Percentiles rank a stretch among this genome's conserved stretches.
phyloP scores from a whole-genome alignment of 2,888 invertebrate genomes.

The Drosophila nigritarsus region DNA sequence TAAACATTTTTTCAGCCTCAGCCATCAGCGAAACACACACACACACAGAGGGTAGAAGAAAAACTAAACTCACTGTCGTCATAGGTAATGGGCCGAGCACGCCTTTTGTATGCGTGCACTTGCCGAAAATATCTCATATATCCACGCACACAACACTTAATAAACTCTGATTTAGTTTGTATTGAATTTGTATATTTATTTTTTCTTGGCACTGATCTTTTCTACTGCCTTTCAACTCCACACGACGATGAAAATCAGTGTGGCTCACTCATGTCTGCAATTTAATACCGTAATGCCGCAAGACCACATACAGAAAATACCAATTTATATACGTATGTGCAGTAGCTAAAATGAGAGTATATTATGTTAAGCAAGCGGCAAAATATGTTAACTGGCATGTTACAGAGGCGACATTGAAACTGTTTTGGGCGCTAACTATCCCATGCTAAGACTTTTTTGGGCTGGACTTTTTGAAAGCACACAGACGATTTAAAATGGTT shows the following conservation, averaged over 20 bases:
- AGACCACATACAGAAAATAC: conserved; percentile 45
- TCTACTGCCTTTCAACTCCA: conserved; percentile 67
- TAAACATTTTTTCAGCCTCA: conserved; percentile 72
- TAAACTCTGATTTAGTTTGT: conserved; percentile 46
- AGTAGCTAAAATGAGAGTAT: conserved; percentile 5
- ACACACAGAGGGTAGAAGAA: conserved; percentile 56
- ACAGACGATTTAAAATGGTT: background rate
- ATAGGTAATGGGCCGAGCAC: conserved; percentile 69
- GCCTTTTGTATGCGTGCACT: conserved; percentile 54
- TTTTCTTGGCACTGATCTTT: conserved; percentile 60
- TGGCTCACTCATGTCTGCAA: conserved; percentile 19
- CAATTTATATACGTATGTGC: background rate
- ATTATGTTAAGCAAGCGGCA: conserved; percentile 10
- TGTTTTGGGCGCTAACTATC: background rate
- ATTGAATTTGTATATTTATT: conserved; percentile 54
- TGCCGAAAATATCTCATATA: conserved; percentile 48
- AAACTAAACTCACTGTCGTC: conserved; percentile 77
- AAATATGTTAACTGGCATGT: conserved; percentile 1
- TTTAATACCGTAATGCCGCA: conserved; percentile 44
- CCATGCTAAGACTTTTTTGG: background rate
- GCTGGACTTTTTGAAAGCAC: background rate
- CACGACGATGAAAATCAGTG: conserved; percentile 60
- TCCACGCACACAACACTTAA: conserved; percentile 63
- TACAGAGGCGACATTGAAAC: background rate
- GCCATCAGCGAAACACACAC: conserved; percentile 73